Conservation (phyloP, 2,888 invertebrate species). For the Sinohyriopsis cumingii region DNA sequence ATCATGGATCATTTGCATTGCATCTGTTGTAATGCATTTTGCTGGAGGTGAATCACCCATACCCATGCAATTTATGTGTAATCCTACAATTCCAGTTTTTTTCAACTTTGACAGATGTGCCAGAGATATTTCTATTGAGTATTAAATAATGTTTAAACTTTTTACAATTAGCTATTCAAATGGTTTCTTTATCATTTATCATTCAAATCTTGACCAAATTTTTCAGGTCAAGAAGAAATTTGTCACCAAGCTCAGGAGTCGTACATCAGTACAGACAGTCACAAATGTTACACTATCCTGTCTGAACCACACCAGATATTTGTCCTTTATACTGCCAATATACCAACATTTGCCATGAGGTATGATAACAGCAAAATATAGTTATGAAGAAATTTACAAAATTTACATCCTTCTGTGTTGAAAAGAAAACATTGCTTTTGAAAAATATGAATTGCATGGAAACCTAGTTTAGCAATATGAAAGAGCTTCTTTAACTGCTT, state of each 20-base stretch:
- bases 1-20: too few relatives aligned
- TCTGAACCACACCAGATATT: constrained; percentile 58
- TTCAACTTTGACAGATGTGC: not conserved
- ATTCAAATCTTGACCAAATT: not conserved
- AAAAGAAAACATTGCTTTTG: too few relatives aligned
- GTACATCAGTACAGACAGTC: constrained; percentile 60
- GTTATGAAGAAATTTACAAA: not conserved
- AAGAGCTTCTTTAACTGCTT: not conserved
- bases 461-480: not conserved
- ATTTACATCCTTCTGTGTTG: too few relatives aligned
- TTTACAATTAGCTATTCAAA: not conserved
- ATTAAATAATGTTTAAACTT: not conserved
- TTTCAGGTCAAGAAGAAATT: constrained; percentile 55
- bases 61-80: too few relatives aligned
- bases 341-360: constrained; percentile 70
- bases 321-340: constrained; percentile 51
- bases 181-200: not conserved
- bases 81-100: not conserved
- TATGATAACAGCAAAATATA: constrained; percentile 20
- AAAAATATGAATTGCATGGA: not conserved
- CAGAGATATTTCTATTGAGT: not conserved
- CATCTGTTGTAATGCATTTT: too few relatives aligned
- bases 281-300: constrained; percentile 65
- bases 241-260: constrained; percentile 60
- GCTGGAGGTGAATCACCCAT: too few relatives aligned